Evolutionary conservation across 2,888 invertebrate genomes (phyloP).

Genomic region (Chrysotoxum bicinctum): DNA sequence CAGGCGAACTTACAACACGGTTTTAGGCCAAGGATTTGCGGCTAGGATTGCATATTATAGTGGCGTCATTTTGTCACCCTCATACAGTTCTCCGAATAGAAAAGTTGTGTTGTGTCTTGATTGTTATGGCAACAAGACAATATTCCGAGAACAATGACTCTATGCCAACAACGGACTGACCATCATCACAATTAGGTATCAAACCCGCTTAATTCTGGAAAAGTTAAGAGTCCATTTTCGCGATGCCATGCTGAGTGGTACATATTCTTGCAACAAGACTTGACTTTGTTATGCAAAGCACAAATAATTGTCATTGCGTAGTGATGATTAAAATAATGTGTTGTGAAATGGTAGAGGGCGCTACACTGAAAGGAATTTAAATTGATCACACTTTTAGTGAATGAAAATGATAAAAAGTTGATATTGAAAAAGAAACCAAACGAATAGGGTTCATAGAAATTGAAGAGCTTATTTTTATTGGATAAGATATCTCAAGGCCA

Average conservation of each 20-base stretch:
- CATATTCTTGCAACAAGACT: conserved; percentile 37
- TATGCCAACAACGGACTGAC: not conserved
- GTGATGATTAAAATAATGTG: conserved; percentile 41
- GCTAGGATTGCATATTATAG: conserved; percentile 3
- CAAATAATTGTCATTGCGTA: conserved; percentile 44
- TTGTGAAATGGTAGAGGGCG: not conserved
- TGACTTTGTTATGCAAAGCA: conserved; percentile 58
- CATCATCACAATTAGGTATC: conserved; percentile 59
- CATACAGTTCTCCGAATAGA: conserved; percentile 35
- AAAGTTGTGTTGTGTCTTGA: conserved; percentile 20
- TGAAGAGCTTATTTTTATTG: too few relatives aligned
- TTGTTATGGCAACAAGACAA: conserved; percentile 25
- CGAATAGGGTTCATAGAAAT: too few relatives aligned
- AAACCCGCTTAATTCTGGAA: conserved; percentile 64
- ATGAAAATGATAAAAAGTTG: too few relatives aligned
- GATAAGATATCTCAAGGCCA: too few relatives aligned
- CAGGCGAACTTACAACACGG: conserved; percentile 36
- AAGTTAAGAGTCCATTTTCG: not conserved
- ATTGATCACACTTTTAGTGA: too few relatives aligned
- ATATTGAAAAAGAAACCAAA: too few relatives aligned
- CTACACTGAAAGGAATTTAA: conserved; percentile 62
- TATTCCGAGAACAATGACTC: not conserved
- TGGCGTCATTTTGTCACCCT: conserved; percentile 66
- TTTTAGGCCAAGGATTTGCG: conserved; percentile 39
- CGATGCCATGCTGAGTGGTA: conserved; percentile 63